These are phyloP conservation scores for Apoda limacodes DNA, from an alignment of 2,888 invertebrate species.

Conservation along the genomic window DNA sequence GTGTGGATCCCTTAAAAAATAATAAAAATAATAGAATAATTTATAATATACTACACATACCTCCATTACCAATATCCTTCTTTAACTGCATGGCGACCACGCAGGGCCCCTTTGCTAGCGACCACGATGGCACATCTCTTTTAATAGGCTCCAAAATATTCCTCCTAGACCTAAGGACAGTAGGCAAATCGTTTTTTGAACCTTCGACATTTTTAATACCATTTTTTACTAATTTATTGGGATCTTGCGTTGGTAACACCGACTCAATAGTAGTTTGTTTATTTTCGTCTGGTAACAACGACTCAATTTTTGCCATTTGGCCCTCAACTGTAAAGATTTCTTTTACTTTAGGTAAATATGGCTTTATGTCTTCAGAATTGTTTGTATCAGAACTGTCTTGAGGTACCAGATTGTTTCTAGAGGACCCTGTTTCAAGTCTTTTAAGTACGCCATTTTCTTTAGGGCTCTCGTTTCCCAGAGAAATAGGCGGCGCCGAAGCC, in stretches of 20 bases:
- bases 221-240: slow-evolving; percentile 14
- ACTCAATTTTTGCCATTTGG: slow-evolving; percentile 44
- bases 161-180: slow-evolving; percentile 41
- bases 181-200: slow-evolving; percentile 37
- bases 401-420: slow-evolving; percentile 31
- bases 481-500: slow-evolving; percentile 51
- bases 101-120: slow-evolving; percentile 54
- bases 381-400: slow-evolving; percentile 58
- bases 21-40: not conserved
- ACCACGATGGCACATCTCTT: slow-evolving; percentile 52
- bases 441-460: slow-evolving; percentile 38
- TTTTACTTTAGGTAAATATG: slow-evolving; percentile 31
- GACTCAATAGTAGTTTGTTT: slow-evolving; percentile 11
- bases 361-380: slow-evolving; percentile 50
- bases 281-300: slow-evolving; percentile 16
- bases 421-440: slow-evolving; percentile 32
- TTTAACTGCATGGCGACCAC: slow-evolving; percentile 50
- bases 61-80: slow-evolving; percentile 21
- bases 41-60: slow-evolving; percentile 23
- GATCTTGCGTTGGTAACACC: slow-evolving; percentile 28
- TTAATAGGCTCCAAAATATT: slow-evolving; percentile 56
- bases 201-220: slow-evolving; percentile 15
- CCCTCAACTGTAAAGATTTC: slow-evolving; percentile 50
- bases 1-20: not conserved
- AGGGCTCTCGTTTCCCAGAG: slow-evolving; percentile 38